A percentile compares a stretch with the other conserved stretches of the same genome.
Conservation (phyloP, 1,140 invertebrate genomes). For the Homarus americanus region DNA sequence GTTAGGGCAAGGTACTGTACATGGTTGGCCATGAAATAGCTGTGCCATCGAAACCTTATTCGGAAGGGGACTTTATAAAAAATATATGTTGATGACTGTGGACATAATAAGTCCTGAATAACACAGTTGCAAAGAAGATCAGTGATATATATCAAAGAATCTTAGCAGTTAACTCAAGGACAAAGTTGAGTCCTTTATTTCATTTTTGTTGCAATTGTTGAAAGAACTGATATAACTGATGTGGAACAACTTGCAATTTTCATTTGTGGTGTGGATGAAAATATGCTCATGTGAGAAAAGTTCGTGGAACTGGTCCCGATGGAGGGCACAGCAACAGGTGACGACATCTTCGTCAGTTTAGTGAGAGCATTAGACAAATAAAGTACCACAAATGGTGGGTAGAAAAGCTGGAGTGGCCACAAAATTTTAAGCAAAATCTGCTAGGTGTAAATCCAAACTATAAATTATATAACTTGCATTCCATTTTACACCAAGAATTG, state of each 20-base stretch:
- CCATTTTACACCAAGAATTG: too few relatives aligned
- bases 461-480: too few relatives aligned
- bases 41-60: too few relatives aligned
- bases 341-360: neutral
- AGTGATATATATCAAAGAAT: slow-evolving; percentile 15
- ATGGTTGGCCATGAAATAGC: too few relatives aligned
- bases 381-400: too few relatives aligned
- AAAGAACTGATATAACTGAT: slow-evolving; percentile 26
- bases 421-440: too few relatives aligned
- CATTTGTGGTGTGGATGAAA: slow-evolving; percentile 39
- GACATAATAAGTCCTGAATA: neutral
- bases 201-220: slow-evolving; percentile 42
- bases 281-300: neutral
- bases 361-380: slow-evolving; percentile 21
- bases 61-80: neutral
- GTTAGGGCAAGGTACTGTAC: neutral
- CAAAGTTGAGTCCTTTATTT: slow-evolving; percentile 38
- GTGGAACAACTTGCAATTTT: slow-evolving; percentile 31
- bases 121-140: slow-evolving; percentile 13
- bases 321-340: slow-evolving; percentile 4
- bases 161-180: slow-evolving; percentile 1
- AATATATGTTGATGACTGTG: neutral
- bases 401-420: too few relatives aligned
- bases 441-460: too few relatives aligned
- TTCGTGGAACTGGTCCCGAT: slow-evolving; percentile 40